A percentile compares a stretch with the other conserved stretches of the same genome.
Conservation (phyloP, 2,797 vertebrate species). For the Prionace glauca region DNA sequence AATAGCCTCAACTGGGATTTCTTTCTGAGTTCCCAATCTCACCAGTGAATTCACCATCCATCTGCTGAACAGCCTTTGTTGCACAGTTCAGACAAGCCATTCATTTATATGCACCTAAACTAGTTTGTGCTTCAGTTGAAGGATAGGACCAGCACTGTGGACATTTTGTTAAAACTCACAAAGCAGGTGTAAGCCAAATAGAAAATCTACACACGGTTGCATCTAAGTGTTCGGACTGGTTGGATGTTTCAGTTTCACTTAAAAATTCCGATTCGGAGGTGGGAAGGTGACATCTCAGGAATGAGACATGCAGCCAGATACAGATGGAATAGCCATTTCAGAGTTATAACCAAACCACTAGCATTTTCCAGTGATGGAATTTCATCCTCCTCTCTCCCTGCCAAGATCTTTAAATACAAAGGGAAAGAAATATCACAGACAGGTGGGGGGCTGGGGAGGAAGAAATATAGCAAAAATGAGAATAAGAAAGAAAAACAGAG, state of each 20-base stretch:
- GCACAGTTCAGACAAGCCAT: background rate
- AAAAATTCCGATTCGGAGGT: too few relatives aligned
- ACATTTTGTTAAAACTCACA: background rate
- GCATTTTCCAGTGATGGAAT: background rate
- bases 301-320: too few relatives aligned
- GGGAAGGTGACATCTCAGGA: too few relatives aligned
- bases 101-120: background rate
- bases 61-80: background rate
- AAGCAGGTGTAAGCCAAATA: background rate
- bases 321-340: too few relatives aligned
- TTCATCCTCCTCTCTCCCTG: background rate
- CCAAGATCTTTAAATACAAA: background rate
- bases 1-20: background rate
- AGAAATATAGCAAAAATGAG: background rate
- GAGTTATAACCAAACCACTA: background rate
- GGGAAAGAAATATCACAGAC: background rate
- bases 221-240: background rate
- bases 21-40: background rate
- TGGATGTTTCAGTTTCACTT: background rate
- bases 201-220: background rate
- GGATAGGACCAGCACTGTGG: background rate
- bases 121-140: background rate
- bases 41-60: background rate
- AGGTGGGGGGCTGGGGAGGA: background rate
- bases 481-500: background rate